Percentiles rank a stretch among this genome's conserved stretches.
These are phyloP conservation scores for Dicyema japonicum DNA, from an alignment of 1,140 invertebrate species.

Conservation along the genomic window DNA sequence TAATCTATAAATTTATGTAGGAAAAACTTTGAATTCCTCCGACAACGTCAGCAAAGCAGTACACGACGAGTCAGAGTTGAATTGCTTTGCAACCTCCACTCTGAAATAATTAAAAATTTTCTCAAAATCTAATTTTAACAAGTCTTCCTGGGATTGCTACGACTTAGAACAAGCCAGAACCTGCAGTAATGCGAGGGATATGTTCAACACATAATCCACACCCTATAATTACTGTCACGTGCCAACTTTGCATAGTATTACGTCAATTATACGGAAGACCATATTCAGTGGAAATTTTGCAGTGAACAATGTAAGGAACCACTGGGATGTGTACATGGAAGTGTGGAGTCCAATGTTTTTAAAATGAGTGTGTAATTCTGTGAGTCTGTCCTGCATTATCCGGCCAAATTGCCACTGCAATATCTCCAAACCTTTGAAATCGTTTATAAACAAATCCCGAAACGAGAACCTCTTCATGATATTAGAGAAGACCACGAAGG, in stretches of 20 bases:
- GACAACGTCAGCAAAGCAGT: too few relatives aligned
- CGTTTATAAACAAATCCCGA: conserved; percentile 66
- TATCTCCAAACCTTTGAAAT: conserved; percentile 72
- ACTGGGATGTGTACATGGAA: conserved; percentile 96
- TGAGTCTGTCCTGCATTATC: conserved; percentile 62
- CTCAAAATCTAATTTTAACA: conserved; percentile 79
- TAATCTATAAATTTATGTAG: too few relatives aligned
- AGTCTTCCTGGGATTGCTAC: conserved; percentile 48
- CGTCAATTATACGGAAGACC: conserved; percentile 75
- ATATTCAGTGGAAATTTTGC: conserved; percentile 81
- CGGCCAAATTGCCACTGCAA: conserved; percentile 76
- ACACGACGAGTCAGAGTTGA: conserved; percentile 58
- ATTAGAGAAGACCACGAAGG: conserved; percentile 70
- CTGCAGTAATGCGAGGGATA: conserved; percentile 58
- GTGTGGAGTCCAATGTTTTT: conserved; percentile 56
- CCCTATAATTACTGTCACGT: too few relatives aligned
- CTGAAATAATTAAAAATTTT: conserved; percentile 58
- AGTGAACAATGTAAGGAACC: conserved; percentile 92
- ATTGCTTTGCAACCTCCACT: conserved; percentile 74
- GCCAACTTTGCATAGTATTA: conserved; percentile 3
- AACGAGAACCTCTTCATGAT: conserved; percentile 84
- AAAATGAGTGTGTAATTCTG: conserved; percentile 60
- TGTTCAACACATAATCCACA: conserved; percentile 67
- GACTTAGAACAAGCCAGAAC: conserved; percentile 22
- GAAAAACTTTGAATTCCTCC: too few relatives aligned